Evolutionary conservation across 2,113 vertebrate species (phyloP), one percentile per base, ranked within the genome.

Genomic region (Lepisosteus oculatus): DNA sequence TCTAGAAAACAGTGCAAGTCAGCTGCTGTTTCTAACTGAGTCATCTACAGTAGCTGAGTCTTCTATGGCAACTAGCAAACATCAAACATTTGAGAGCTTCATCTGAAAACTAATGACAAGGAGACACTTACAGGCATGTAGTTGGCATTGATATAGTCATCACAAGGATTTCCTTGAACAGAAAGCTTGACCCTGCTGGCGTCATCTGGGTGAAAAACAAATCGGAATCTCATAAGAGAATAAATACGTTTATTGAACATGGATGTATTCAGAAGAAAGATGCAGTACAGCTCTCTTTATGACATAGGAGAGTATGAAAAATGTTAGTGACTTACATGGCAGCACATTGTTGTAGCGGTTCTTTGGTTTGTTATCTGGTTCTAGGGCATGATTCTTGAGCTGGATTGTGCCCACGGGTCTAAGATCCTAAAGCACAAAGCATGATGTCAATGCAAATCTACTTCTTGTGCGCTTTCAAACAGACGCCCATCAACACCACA

Each of bases 301-400:
- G 47, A 51, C 47, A 51, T 6, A 51, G 9, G 47, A 6, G 47
- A 51, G 9, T 51, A 5, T 9, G 47, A 51, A 9, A 6, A 51
- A 51, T 51, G 5, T 51, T 51, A 51, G 5, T 42, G 73, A 92
- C 97, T 95, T 83, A 99, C 97, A 99, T 62, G 97, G 96, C 64
- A 98, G 88, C 47, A 99, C 97, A 0, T 99, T 99, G 83, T 92
- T 97, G 80, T 98, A 99, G 83, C 97, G 94, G 74, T 99, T 99
- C 90, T 99, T 99, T 0, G 85, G 85, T 78, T 95, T 95, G 75
- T 99, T 99, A 44, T 97, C 95, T n/a, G 85, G 2, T 65, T 83
- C 74, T 70, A 93, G 85, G 6, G 95, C 95, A n/a, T 83, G 84
- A 55, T 79, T 84, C 85, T 93, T 98, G 0, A 92, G 75, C 77